Evolutionary conservation across 2,888 invertebrate species (phyloP), one percentile per base, ranked within the genome.

Genomic region (Pogonocherus hispidulus): DNA sequence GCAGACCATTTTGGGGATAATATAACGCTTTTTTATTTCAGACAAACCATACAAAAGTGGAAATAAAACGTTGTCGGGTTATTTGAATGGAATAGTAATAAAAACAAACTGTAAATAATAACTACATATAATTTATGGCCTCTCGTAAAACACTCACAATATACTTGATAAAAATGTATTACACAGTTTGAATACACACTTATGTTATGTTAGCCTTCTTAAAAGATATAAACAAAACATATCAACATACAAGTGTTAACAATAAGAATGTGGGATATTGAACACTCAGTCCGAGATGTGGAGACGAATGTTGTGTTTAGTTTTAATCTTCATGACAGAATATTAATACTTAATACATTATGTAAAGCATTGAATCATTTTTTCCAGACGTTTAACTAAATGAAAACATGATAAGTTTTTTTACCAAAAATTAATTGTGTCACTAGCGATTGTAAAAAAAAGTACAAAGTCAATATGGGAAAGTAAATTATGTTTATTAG

Each of bases 41-140:
- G n/a, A n/a, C n/a, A n/a, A n/a, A n/a, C n/a, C 0, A 9, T 3
- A 16, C 37, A n/a, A 11, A 23, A 44, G 20, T 57, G 27, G 37
- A 46, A 20, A 6, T 57, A 57, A 37, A 57, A 44, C 23, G 11
- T 5, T 46, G 8, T 23, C 22, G n/a, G 8, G 8, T 32, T 16
- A 44, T 57, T 47, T 47, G 27, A 20, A 47, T 3, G 32, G 18
- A 47, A 59, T 32, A 32, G 8, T 14, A 23, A 22, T 16, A 41
- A 16, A n/a, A 54, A 19, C 19, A 18, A 59, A 59, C 46, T 2
- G 57, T 59, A 47, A 59, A 57, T 44, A 59, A 59, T 46, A 59
- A 23, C 46, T 23, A 59, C 44, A 46, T 23, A 47, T 32, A 47
- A 59, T 59, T 59, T 59, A 59, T 18, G 59, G 23, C 19, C 46